phyloP scores from a whole-genome alignment of 2,888 invertebrate species.

The Lepeophtheirus nordmannii region DNA sequence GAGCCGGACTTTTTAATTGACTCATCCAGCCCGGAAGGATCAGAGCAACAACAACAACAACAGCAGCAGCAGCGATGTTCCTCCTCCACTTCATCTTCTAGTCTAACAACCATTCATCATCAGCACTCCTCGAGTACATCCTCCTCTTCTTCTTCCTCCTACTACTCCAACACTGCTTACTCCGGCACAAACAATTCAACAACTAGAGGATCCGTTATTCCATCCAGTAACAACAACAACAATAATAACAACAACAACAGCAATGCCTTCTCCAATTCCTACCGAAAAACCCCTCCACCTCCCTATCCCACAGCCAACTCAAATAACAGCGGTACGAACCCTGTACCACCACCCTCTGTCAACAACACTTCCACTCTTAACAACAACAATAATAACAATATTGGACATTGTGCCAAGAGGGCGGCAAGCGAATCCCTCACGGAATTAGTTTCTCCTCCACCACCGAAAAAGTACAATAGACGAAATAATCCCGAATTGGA shows the following conservation, averaged over 20 bases:
- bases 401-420: not conserved
- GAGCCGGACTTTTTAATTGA: conserved; percentile 3
- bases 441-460: not conserved
- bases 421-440: not conserved
- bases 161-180: no score
- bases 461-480: conserved; percentile 35
- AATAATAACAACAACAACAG: not conserved
- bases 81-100: not conserved
- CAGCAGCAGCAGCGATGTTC: not conserved
- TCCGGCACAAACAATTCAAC: no score
- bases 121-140: not conserved
- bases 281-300: not conserved
- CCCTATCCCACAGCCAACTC: not conserved
- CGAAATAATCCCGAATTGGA: conserved; percentile 92
- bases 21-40: not conserved
- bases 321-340: not conserved
- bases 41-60: not conserved
- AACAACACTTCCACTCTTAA: not conserved
- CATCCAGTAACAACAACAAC: no score
- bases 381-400: not conserved
- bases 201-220: no score
- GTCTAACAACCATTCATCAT: not conserved
- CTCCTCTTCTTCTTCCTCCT: not conserved
- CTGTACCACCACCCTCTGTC: not conserved
- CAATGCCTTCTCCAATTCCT: conserved; percentile 1